Base-by-base conservation (phyloP, 2,888 invertebrate species). In the Drosophila trichaetosa region DNA sequence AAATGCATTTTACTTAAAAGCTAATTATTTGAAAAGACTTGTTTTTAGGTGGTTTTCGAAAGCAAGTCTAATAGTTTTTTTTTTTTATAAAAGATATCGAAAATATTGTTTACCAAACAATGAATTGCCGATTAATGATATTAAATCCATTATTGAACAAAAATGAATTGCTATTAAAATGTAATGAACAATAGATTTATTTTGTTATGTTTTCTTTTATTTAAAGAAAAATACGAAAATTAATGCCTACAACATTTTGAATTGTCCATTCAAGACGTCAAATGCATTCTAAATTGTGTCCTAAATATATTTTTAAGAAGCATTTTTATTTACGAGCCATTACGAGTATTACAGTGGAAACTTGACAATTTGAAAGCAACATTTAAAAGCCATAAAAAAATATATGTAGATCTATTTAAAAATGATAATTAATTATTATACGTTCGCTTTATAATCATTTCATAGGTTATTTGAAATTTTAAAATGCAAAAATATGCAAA, bases 401-500 rank as follows among this genome's bases (percentile, higher is more conserved):
- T 24, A 24, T 46, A 42, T 42, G 42, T 42, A 21, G 11, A 21
- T 21, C 33, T 13, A 58, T 61, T 13, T 24, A 56, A 40, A 24
- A 60, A 16, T 8, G 2, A 24, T 16, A 57, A 16, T 21, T 31
- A 16, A 40, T 21, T 31, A 18, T 42, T 5, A 31, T 21, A 16
- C 6, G 16, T 31, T 42, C 3, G 4, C 1, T 27, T 21, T 24
- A 18, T 11, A 8, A 36, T 34, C 21, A 24, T 5, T 2, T 24
- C 10, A 29, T 29, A 49, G 49, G 49, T 24, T 24, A 18, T 27
- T 38, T 29, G 29, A 27, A n/a, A n/a, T 51, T 48, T 56, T 33
- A 53, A 52, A 38, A 57, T 64, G 33, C 27, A 34, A 49, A 40
- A 54, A 24, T 38, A 24, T 11, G 16, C 24, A 21, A 72, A 72